A percentile compares a stretch with the other conserved stretches of the same genome.
Conservation (phyloP, 2,113 vertebrate genomes). For the Collichthys lucidus region DNA sequence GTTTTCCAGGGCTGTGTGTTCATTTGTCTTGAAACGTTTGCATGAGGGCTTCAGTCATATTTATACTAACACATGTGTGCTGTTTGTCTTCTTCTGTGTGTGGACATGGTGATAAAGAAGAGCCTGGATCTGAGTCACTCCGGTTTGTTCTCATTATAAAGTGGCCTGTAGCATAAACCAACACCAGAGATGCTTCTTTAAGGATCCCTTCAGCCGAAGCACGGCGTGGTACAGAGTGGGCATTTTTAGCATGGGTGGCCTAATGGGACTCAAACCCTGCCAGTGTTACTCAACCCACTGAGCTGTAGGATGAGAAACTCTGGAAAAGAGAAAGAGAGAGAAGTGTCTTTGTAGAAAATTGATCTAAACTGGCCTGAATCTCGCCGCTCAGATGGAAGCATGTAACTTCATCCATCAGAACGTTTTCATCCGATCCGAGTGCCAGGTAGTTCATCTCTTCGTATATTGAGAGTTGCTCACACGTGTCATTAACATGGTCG, state of each 20-base stretch:
- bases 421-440: too few species aligned
- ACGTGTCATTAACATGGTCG: too few species aligned
- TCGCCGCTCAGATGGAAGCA: background rate
- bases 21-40: background rate
- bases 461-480: too few species aligned
- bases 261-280: background rate
- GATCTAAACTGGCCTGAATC: background rate
- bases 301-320: background rate
- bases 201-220: background rate
- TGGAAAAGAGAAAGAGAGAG: background rate
- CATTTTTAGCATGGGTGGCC: background rate
- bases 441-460: background rate
- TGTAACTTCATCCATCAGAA: background rate
- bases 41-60: background rate
- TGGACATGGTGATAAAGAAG: background rate
- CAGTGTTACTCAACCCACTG: background rate
- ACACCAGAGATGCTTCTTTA: background rate
- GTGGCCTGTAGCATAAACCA: constrained; percentile 22
- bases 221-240: background rate
- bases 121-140: constrained; percentile 4
- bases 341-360: background rate
- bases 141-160: constrained; percentile 39
- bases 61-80: background rate
- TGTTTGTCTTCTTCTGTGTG: background rate
- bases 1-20: background rate